Conservation (phyloP, 2,113 vertebrate genomes). For the Prionailurus viverrinus region DNA sequence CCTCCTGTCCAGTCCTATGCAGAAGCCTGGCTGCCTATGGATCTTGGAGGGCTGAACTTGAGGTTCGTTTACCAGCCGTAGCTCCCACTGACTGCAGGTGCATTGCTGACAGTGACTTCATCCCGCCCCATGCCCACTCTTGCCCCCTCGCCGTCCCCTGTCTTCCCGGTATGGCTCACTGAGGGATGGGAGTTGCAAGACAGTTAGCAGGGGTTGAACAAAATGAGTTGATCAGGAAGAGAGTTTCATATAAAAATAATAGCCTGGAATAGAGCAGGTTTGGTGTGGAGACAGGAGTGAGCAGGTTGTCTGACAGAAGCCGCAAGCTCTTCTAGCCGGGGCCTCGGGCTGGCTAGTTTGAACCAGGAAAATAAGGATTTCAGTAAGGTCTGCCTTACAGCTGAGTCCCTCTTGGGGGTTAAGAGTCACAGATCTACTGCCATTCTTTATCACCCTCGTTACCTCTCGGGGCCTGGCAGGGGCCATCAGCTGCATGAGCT, state of each 20-base stretch:
- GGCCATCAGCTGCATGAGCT: neutral
- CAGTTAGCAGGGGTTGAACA: neutral
- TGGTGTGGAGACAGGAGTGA: too few relatives aligned
- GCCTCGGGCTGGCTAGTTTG: neutral
- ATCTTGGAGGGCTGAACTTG: neutral
- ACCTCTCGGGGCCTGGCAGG: neutral
- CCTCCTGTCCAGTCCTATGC: neutral
- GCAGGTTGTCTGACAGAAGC: too few relatives aligned
- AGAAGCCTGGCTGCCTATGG: neutral
- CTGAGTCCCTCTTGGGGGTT: neutral
- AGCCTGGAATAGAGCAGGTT: neutral
- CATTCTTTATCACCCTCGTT: neutral
- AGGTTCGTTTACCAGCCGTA: neutral
- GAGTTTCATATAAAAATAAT: neutral
- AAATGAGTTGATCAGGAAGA: slow-evolving; percentile 5
- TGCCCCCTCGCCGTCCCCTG: neutral
- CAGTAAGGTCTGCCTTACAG: neutral
- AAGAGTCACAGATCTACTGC: neutral
- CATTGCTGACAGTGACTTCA: neutral
- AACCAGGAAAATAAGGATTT: neutral
- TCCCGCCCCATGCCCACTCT: fast-evolving
- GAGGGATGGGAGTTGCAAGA: neutral
- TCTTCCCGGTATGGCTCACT: neutral
- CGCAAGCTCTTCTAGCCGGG: fast-evolving
- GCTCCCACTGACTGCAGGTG: neutral